Evolutionary conservation across 2,797 vertebrate species (phyloP), one percentile per base, ranked within the genome.

Genomic region (Hipposideros larvatus): DNA sequence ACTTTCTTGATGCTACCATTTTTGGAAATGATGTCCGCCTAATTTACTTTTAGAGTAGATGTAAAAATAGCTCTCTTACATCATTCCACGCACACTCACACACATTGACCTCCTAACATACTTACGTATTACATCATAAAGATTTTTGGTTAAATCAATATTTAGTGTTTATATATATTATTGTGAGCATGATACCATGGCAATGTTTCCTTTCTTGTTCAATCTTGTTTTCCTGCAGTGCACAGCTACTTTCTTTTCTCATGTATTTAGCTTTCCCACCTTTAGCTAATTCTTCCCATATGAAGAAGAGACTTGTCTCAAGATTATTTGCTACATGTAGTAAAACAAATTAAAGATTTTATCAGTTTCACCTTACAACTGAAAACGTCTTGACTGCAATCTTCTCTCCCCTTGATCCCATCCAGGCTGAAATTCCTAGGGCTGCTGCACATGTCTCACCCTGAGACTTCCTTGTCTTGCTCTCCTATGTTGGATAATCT

Each of bases 251-350:
- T 96, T 73, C 31, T 73, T 90, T 83, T 79, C 43, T 31, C 61
- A 84, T 21, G 7, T 48, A 16, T 87, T 95, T 85, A 61, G 65
- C 70, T 59, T 92, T 65, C 79, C 21, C 15, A 83, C 16, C 0
- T 92, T 75, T 48, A 92, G 48, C 37, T 94, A 92, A 92, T 74
- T 95, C 22, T 73, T 92, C 8, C 63, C 26, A 90, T 55, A 22
- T 46, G 26, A 82, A 66, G 15, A 92, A 77, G 46, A 86, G 37
- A 55, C 34, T 82, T 80, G 1, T 87, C 70, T 79, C 26, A 89
- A 90, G 57, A 87, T 51, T 92, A 48, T 59, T 68, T 86, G 31
- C 53, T 94, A 91, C 11, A 59, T 28, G 24, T 46, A 18, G 51
- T 83, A 37, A 94, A 91, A 92, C 8, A 53, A 55, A 68, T 43